Percentiles rank a stretch among this genome's conserved stretches.
These are phyloP conservation scores for Pantherophis alleghaniensis DNA, from an alignment of 2,797 vertebrate genomes.

Conservation along the genomic window DNA sequence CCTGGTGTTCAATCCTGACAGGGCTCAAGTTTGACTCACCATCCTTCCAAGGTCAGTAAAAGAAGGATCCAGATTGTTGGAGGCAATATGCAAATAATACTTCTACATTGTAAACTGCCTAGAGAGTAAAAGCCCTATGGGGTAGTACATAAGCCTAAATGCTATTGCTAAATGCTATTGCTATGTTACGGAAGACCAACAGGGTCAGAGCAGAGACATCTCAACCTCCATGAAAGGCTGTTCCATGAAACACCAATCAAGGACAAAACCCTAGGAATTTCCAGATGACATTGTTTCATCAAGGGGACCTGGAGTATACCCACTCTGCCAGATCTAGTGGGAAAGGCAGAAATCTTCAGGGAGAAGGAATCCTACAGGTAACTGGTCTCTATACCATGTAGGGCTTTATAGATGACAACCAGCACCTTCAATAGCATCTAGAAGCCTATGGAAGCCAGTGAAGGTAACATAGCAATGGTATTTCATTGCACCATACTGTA, in stretches of 20 bases:
- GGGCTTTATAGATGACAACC: neutral
- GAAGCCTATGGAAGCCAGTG: neutral
- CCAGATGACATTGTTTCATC: neutral
- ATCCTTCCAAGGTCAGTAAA: neutral
- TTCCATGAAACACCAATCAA: neutral
- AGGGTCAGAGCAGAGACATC: neutral
- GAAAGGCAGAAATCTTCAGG: neutral
- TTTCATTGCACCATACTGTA: neutral
- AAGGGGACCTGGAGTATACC: neutral
- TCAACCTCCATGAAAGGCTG: neutral
- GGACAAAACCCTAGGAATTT: neutral
- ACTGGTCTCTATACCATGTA: neutral
- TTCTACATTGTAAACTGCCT: neutral
- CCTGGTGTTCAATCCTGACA: neutral
- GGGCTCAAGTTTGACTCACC: neutral
- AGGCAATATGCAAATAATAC: neutral
- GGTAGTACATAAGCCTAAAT: neutral
- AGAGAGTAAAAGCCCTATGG: neutral
- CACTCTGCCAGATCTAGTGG: neutral
- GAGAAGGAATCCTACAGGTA: neutral
- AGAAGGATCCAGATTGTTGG: neutral
- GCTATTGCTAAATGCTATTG: neutral
- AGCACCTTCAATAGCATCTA: neutral
- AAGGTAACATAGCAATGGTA: neutral
- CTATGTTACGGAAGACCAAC: neutral